phyloP scores from a whole-genome alignment of 2,113 vertebrate genomes.

The Ginglymostoma cirratum region DNA sequence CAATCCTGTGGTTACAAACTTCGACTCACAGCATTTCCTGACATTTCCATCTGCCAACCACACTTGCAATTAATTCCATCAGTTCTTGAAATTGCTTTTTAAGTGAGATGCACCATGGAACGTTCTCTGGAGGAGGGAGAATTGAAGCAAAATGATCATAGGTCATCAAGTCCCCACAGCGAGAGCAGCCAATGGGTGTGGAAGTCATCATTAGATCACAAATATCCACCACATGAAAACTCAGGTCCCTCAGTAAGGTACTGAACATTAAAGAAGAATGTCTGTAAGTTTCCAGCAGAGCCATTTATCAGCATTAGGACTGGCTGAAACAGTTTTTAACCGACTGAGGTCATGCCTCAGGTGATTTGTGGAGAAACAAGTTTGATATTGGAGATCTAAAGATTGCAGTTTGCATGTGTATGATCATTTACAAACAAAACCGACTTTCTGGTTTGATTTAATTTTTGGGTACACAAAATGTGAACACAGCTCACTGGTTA shows the following conservation, averaged over 20 bases:
- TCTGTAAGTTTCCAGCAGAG: background rate
- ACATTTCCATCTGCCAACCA: background rate
- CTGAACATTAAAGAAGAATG: background rate
- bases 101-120: background rate
- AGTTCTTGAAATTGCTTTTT: conserved; percentile 18
- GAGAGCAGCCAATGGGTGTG: background rate
- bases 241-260: background rate
- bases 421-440: background rate
- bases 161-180: background rate
- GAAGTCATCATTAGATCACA: background rate
- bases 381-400: background rate
- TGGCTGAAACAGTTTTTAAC: background rate
- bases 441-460: background rate
- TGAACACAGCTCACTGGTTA: background rate
- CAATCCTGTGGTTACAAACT: background rate
- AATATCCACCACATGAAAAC: background rate
- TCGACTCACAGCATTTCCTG: background rate
- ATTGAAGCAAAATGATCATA: background rate
- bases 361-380: background rate
- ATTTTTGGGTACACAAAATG: background rate
- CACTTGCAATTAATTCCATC: conserved; percentile 24
- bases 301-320: background rate
- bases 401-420: background rate
- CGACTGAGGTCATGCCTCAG: background rate
- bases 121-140: background rate